phyloP scores from a whole-genome alignment of 2,888 invertebrate species.

The Tipula vernalis region DNA sequence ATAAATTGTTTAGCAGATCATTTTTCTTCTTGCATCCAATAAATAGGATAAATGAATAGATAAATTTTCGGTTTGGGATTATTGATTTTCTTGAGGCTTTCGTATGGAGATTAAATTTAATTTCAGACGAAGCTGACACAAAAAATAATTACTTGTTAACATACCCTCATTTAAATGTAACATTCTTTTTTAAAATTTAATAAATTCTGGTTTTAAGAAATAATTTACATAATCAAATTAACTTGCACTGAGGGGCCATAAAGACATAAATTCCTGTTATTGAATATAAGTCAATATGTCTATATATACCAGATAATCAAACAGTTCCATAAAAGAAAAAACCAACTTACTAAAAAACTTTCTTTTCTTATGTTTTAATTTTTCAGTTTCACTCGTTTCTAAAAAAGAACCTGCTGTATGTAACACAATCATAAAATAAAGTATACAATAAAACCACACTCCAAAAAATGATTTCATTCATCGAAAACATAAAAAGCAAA shows the following conservation, averaged over 20 bases:
- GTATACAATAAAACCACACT: background rate
- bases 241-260: background rate
- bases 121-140: background rate
- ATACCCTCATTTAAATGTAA: background rate
- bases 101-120: background rate
- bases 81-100: background rate
- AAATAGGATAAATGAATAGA: background rate
- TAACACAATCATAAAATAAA: background rate
- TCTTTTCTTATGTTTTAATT: background rate
- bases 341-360: background rate
- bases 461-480: background rate
- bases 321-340: background rate
- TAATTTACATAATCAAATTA: background rate
- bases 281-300: background rate
- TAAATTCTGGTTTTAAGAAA: background rate
- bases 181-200: background rate
- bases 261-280: background rate
- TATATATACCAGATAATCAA: background rate
- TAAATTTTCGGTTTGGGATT: background rate
- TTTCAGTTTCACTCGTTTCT: background rate
- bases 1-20: background rate
- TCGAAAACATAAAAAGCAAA: background rate
- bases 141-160: background rate
- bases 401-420: background rate
- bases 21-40: background rate